Evolutionary conservation across 2,797 vertebrate species (phyloP), one percentile per base, ranked within the genome.

Genomic region (Megaceryle alcyon): DNA sequence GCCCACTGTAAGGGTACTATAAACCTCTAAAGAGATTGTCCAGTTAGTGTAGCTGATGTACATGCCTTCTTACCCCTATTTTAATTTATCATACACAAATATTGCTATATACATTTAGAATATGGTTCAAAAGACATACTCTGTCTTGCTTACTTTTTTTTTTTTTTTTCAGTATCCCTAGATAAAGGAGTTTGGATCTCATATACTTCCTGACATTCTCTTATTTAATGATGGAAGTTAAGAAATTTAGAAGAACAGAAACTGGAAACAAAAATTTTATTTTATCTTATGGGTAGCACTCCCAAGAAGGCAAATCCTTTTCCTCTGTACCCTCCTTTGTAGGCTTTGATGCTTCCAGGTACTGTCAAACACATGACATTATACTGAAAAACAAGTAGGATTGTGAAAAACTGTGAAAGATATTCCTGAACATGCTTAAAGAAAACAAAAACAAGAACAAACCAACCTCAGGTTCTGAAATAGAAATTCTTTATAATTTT

Each of bases 351-450:
- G 79, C 82, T 91, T n/a, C 43, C 77, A 76, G 76, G 82, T 61
- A 43, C 44, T 83, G 54, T 76, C 69, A 93, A 85, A 80, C 9
- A 19, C 33, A n/a, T 73, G 37, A 82, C 22, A 82, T 83, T 79
- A 23, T 41, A 57, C 0, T 76, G 53, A 64, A 86, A 92, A 92
- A 7, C 20, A 96, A 90, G 82, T 12, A 77, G 53, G 41, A 92
- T 92, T 92, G 77, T 80, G 61, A 90, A 90, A 94, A 86, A 49
- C 51, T 77, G 66, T 90, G 53, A 43, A 80, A 91, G 12, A 70
- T 14, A 73, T 70, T 69, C 17, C 18, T 73, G 28, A 68, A 53
- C 17, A n/a, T 54, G 37, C 28, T 63, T 64, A 73, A 89, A 59
- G 44, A 73, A 86, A 79, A 76, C 10, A 59, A 76, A 90, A 59